Base-by-base conservation (phyloP, 1,140 invertebrate genomes). In the Lordiphosa mommai region DNA sequence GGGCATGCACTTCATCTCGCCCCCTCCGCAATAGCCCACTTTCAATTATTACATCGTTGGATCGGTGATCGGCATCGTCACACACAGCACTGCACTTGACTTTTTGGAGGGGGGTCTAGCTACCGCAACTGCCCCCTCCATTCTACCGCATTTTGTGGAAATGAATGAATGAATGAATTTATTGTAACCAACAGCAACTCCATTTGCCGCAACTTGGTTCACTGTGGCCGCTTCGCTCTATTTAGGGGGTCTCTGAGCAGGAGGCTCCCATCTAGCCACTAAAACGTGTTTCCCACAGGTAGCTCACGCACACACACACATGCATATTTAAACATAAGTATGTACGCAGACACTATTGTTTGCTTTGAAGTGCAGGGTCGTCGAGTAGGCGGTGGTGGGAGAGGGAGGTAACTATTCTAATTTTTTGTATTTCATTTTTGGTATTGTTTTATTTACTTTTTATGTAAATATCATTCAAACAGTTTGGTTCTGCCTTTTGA, bases 251-350 rank as follows among this genome's bases (percentile, higher is more conserved):
- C 12, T 12, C 12, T 12, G 13, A 4, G 37, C 16, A 23, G 10
- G 40, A 12, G 20, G n/a, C 9, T 12, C n/a, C 10, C 10, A 36
- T 12, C 10, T 36, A 36, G 9, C 10, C 10, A 36, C 34, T 41
- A 30, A 74, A 82, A 82, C 76, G 71, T 82, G 76, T 80, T 80
- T 80, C 71, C 76, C 76, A 80, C 76, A 80, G 74, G 76, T 80
- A 80, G 41, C 56, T 43, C 20, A 50, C 61, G 29, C 56, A 46
- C 52, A 52, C 47, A 59, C 37, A 29, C 20, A 7, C 29, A 48
- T 17, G 10, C 14, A 10, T 32, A 68, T 29, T 41, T 34, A 29
- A 33, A 33, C 34, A 29, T 30, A 38, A 6, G 10, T 17, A 38
- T 40, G 27, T 48, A 47, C 44, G 58, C 13, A 52, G 29, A 30